These are phyloP conservation scores for Puntigrus tetrazona DNA, from an alignment of 2,113 vertebrate genomes.

Conservation along the genomic window DNA sequence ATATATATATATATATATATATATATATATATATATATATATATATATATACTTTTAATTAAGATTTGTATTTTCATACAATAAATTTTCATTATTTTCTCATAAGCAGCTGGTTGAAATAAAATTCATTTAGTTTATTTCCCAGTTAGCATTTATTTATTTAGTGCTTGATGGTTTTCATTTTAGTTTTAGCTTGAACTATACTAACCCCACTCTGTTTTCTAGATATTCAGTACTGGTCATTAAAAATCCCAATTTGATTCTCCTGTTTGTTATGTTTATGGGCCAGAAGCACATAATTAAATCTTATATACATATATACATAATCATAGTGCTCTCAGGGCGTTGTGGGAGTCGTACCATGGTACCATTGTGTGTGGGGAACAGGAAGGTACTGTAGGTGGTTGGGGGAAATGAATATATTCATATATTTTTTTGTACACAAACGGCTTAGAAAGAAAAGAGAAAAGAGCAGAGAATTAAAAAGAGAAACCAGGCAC, in stretches of 20 bases:
- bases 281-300: background rate
- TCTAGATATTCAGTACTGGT: background rate
- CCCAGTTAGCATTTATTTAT: background rate
- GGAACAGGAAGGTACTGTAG: background rate
- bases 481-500: background rate
- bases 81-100: too few species aligned
- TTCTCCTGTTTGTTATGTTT: background rate
- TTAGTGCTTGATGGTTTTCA: background rate
- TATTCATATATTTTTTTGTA: background rate
- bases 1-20: too few species aligned
- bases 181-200: background rate
- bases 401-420: background rate
- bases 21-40: too few species aligned
- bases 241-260: background rate
- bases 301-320: background rate
- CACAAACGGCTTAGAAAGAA: background rate
- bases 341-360: background rate
- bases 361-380: background rate
- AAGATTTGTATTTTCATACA: too few species aligned
- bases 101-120: background rate
- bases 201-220: background rate
- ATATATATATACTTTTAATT: too few species aligned
- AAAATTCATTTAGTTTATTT: background rate
- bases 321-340: background rate
- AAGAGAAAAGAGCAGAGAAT: background rate